A percentile compares a stretch with the other conserved stretches of the same genome.
Evolutionary conservation across 2,113 vertebrate genomes (phyloP).

Genomic region (Cyanocitta stelleri): DNA sequence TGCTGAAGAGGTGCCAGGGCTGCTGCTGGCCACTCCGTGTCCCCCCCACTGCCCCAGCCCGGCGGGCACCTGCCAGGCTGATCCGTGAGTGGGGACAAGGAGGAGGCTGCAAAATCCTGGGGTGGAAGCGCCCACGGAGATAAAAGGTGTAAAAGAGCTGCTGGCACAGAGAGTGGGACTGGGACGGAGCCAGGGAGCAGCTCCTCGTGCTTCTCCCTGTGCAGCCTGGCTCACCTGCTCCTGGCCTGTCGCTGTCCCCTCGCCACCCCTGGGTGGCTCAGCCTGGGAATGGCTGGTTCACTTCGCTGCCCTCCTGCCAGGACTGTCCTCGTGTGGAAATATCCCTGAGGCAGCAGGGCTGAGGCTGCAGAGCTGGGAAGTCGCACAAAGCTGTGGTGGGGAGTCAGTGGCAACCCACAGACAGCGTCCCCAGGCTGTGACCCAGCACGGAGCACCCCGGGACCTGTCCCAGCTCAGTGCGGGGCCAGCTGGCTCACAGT

Average conservation of each 20-base stretch:
- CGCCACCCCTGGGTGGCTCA: fast-evolving
- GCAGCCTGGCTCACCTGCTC: not conserved
- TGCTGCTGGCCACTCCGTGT: not conserved
- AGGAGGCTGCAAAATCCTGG: not conserved
- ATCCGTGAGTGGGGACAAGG: fast-evolving
- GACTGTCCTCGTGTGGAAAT: not conserved
- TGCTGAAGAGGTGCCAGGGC: not conserved
- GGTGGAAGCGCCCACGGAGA: fast-evolving
- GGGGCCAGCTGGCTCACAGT: not conserved
- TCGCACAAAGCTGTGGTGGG: not conserved
- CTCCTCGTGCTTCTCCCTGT: fast-evolving
- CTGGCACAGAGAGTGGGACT: not conserved
- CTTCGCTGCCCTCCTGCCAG: not conserved
- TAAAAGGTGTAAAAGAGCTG: not conserved
- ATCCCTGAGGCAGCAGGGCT: not conserved
- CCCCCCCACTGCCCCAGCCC: fast-evolving
- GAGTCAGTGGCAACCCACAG: not conserved
- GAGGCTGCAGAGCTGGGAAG: not conserved
- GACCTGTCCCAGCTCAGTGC: not conserved
- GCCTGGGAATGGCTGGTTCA: fast-evolving
- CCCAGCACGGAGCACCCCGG: not conserved
- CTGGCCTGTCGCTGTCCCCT: not conserved
- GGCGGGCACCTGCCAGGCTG: not conserved
- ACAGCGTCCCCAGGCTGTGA: not conserved
- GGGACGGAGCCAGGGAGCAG: not conserved